Base-by-base conservation (phyloP, 2,888 invertebrate species). In the Lapara coniferarum region DNA sequence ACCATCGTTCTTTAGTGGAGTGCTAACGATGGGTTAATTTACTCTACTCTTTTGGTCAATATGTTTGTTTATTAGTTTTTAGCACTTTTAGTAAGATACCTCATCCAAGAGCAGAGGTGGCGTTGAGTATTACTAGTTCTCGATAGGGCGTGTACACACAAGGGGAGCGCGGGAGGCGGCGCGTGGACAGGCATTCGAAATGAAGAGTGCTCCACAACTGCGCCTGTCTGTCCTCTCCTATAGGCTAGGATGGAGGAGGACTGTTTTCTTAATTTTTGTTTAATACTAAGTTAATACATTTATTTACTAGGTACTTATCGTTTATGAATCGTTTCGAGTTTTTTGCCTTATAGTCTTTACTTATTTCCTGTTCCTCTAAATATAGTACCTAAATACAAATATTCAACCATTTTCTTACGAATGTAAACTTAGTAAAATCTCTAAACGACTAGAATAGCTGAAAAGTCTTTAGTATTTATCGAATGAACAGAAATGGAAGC, bases 131-230 rank as follows among this genome's bases (percentile, higher is more conserved):
- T 68, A 58, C 51, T 58, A 59, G 52, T 66, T 71, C 69, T 66
- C 67, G 57, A 82, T 83, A 86, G 85, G 88, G 87, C 81, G 88
- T 85, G 81, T 83, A 85, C 84, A 86, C 80, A 81, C 80, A 79
- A 77, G 81, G 78, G 81, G 79, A 71, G 74, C 68, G 77, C 71
- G 77, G 77, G 83, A 79, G 83, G 85, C 74, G 84, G 89, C 87
- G 90, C 90, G 91, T 92, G 93, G 93, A 92, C 93, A 91, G 90
- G 93, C 92, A 92, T 93, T 92, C 90, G 91, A 89, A 92, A 93
- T 93, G 92, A 93, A 93, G 93, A 92, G 93, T 91, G 89, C 92
- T 91, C 80, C 80, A 83, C 88, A 82, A 88, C 89, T 89, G 85
- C 85, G 85, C 85, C 86, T 89, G 88, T 86, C 89, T 89, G 91